A percentile compares a stretch with the other conserved stretches of the same genome.
Conservation (phyloP, 64 coral and sea anemone species). For the Trachythela sp. region DNA sequence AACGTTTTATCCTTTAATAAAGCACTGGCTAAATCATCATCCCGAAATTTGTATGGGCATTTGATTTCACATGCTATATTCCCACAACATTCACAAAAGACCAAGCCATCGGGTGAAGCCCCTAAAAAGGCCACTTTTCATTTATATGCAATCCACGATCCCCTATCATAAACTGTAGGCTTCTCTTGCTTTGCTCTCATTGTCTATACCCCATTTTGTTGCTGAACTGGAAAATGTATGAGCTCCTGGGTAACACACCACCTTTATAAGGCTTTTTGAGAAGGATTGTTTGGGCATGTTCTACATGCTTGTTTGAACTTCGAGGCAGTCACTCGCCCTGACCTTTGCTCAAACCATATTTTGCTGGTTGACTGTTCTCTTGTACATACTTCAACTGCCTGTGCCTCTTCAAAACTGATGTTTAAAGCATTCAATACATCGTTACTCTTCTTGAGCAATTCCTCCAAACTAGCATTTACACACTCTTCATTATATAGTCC, state of each 20-base stretch:
- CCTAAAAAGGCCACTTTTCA: conserved; percentile 38
- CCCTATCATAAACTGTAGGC: background rate
- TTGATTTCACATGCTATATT: background rate
- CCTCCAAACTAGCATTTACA: background rate
- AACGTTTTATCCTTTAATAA: background rate
- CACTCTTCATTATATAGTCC: background rate
- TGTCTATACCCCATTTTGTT: conserved; percentile 20
- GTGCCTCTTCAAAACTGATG: background rate
- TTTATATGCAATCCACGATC: conserved; percentile 42
- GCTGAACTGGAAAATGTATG: conserved; percentile 24
- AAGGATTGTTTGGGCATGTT: conserved; percentile 21
- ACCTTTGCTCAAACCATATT: conserved; percentile 34
- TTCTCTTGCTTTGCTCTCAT: background rate
- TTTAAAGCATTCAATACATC: background rate
- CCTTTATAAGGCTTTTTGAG: conserved; percentile 28
- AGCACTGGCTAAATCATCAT: background rate
- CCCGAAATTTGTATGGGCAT: background rate
- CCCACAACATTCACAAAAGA: conserved; percentile 12
- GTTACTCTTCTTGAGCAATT: background rate
- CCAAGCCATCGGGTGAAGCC: conserved; percentile 36
- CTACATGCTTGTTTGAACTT: background rate
- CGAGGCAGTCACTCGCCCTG: conserved; percentile 37
- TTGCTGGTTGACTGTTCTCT: background rate
- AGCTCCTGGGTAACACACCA: conserved; percentile 34
- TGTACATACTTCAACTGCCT: conserved; percentile 17